Percentiles rank a stretch among this genome's conserved stretches.
These are phyloP conservation scores for Homarus americanus DNA, from an alignment of 1,140 invertebrate species.

Conservation along the genomic window DNA sequence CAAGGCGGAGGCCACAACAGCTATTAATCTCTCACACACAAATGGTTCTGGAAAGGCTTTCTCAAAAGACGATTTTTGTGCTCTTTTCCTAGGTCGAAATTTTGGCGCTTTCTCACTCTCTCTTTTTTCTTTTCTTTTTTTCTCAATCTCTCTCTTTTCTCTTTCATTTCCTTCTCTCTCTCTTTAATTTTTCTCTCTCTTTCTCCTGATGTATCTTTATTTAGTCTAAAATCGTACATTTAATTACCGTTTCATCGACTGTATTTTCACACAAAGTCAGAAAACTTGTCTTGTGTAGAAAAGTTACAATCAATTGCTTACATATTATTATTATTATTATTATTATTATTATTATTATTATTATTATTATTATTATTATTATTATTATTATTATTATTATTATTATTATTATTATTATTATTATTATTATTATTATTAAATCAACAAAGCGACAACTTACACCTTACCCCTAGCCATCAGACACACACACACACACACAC, in stretches of 20 bases:
- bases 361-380: not conserved
- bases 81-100: not conserved
- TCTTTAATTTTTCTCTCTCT: slow-evolving; percentile 24
- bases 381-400: not conserved
- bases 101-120: slow-evolving; percentile 32
- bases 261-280: not conserved
- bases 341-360: too few relatives aligned
- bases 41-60: not conserved
- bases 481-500: slow-evolving; percentile 19
- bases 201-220: too few relatives aligned
- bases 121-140: slow-evolving; percentile 25
- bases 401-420: not conserved
- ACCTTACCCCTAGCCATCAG: not conserved
- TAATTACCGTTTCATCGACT: too few relatives aligned
- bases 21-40: slow-evolving; percentile 9
- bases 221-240: too few relatives aligned
- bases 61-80: not conserved
- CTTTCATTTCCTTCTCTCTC: slow-evolving; percentile 10
- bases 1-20: not conserved
- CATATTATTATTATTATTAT: too few relatives aligned
- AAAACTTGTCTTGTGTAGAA: not conserved
- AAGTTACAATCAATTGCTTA: not conserved
- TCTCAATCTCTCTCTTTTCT: slow-evolving; percentile 51
- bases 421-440: not conserved
- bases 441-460: not conserved